Percentiles rank a stretch among this genome's conserved stretches.
Conservation (phyloP, 2,797 vertebrate species). For the Chlorospingus semifuscus region DNA sequence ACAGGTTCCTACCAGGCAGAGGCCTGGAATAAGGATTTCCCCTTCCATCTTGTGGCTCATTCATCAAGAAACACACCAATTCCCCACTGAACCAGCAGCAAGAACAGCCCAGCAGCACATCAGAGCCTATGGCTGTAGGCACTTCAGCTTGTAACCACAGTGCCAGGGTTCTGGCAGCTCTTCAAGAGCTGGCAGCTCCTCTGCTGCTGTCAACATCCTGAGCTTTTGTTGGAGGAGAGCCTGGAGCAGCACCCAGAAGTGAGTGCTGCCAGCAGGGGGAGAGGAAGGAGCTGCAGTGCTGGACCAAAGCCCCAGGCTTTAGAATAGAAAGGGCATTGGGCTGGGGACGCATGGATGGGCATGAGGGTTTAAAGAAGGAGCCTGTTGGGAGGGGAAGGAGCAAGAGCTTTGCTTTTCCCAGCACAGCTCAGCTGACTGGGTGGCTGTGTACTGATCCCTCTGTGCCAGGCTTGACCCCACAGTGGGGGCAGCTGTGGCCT, state of each 20-base stretch:
- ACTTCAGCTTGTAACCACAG: not conserved
- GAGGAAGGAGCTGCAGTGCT: not conserved
- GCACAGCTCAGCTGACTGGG: not conserved
- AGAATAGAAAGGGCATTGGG: not conserved
- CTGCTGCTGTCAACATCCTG: not conserved
- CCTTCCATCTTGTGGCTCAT: not conserved
- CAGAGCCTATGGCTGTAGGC: not conserved
- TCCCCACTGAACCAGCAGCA: not conserved
- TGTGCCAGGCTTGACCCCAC: not conserved
- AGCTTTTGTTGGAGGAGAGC: not conserved
- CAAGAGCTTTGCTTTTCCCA: not conserved
- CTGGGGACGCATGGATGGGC: fast-evolving
- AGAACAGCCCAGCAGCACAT: not conserved
- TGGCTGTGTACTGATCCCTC: not conserved
- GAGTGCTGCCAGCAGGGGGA: not conserved
- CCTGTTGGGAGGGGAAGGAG: not conserved
- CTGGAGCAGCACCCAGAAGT: not conserved
- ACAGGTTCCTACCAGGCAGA: not conserved
- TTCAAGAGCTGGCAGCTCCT: not conserved
- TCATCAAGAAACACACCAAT: not conserved
- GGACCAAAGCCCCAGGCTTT: not conserved
- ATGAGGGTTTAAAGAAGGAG: not conserved
- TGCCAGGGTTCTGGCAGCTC: not conserved
- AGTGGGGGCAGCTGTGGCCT: not conserved
- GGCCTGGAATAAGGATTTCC: not conserved